Base-by-base conservation (phyloP, 2,888 invertebrate species). In the Diarsia brunnea region DNA sequence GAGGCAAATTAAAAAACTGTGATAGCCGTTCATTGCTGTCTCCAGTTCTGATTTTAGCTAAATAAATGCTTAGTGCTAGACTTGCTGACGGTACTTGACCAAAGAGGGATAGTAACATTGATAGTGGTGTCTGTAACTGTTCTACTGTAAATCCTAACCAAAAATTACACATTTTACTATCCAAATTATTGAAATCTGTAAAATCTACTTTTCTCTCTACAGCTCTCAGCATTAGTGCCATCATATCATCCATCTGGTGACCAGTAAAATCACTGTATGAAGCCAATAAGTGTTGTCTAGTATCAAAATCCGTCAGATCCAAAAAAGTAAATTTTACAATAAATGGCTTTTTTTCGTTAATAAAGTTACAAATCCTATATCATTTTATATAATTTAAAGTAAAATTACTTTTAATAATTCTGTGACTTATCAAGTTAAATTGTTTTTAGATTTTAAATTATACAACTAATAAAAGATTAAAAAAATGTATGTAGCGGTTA, bases 261-360 rank as follows among this genome's bases (percentile, higher is more conserved):
- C 64, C 24, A 45, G 24, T 45, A 64, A 64, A 64, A 64, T 45
- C 24, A 64, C 45, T 64, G 64, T 45, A 64, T 64, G 64, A 45
- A 24, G 64, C 64, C 24, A 64, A 64, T 64, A 64, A 64, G n/a
- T n/a, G n/a, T n/a, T n/a, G n/a, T n/a, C n/a, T n/a, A n/a, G n/a
- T n/a, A n/a, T n/a, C n/a, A n/a, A n/a, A n/a, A n/a, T n/a, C n/a
- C n/a, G n/a, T n/a, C n/a, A n/a, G n/a, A n/a, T n/a, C n/a, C n/a
- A n/a, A n/a, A n/a, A n/a, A n/a, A n/a, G n/a, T n/a, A n/a, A n/a
- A n/a, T n/a, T n/a, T n/a, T n/a, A n/a, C n/a, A n/a, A n/a, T n/a
- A n/a, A n/a, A n/a, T n/a, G n/a, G n/a, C n/a, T n/a, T n/a, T n/a
- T n/a, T n/a, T n/a, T n/a, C n/a, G n/a, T n/a, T n/a, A n/a, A n/a